Base-by-base conservation (phyloP, 2,888 invertebrate genomes). In the Callosobruchus maculatus region DNA sequence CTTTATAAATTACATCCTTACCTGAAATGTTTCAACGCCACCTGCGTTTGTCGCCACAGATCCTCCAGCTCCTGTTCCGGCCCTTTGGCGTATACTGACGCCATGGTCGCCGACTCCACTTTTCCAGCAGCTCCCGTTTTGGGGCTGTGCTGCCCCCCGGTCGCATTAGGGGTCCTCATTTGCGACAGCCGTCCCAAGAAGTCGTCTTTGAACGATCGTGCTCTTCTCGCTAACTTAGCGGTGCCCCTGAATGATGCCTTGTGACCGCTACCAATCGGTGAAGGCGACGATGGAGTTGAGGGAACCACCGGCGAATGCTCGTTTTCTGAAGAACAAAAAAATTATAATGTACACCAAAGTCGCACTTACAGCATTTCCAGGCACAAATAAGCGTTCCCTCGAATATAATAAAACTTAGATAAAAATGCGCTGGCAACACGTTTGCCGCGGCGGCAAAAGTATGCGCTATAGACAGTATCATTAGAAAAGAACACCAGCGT, bases 181-280 rank as follows among this genome's bases (percentile, higher is more conserved):
- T 95, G 94, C 80, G 94, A 95, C 87, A 96, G 92, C 88, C 95
- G 95, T 87, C 96, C 82, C 85, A 96, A 91, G 84, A 97, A 92
- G 88, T 96, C 96, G 91, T 96, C 96, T 89, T 96, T 97, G 89
- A 97, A 96, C 79, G 95, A 95, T 82, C 96, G 92, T 78, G 96
- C 96, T 79, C 96, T 91, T 80, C 95, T 90, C 75, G 96, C 95
- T 88, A 96, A 90, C 88, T 95, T 95, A 72, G 74, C 74, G 81
- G 94, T 95, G 84, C 95, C 93, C 85, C 94, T 94, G 87, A 93
- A 88, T 78, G 92, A 93, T 81, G 93, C 92, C 85, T 94, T 94
- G 85, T 93, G 93, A 74, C 93, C 94, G 79, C 92, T 90, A 74
- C 93, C 94, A 79, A 92, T 90, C 22, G 68, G 68, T 5, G 22